These are phyloP conservation scores for Lasiommata megera DNA, from an alignment of 2,888 invertebrate species.

Conservation along the genomic window DNA sequence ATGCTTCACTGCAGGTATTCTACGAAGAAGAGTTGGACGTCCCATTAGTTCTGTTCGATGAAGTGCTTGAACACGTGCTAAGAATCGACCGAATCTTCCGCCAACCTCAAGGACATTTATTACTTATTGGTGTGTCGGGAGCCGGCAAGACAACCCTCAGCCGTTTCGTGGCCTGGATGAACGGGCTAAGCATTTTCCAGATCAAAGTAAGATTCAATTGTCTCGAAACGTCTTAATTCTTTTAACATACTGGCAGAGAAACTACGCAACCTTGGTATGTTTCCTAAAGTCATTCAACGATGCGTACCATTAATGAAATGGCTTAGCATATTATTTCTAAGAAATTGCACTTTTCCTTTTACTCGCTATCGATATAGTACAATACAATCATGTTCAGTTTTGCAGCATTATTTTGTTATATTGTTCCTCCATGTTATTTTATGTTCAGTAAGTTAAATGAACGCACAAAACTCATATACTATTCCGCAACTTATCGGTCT, in stretches of 20 bases:
- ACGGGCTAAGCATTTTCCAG: conserved; percentile 99
- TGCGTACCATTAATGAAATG: too few species aligned
- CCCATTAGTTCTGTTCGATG: conserved; percentile 98
- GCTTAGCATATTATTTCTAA: too few species aligned
- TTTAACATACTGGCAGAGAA: background rate
- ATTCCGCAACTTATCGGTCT: too few species aligned
- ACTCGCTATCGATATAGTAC: too few species aligned
- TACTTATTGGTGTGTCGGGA: conserved; percentile 99
- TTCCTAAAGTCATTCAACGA: too few species aligned
- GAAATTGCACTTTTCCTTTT: too few species aligned
- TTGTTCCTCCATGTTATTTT: too few species aligned
- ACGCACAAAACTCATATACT: too few species aligned
- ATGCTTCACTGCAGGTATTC: conserved; percentile 93
- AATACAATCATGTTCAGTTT: too few species aligned
- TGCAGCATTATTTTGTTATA: too few species aligned
- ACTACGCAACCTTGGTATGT: too few species aligned
- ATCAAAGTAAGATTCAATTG: conserved; percentile 86
- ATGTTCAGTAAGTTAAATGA: too few species aligned
- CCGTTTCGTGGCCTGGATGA: conserved; percentile 99
- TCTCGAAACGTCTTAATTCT: background rate
- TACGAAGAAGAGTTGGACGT: conserved; percentile 99
- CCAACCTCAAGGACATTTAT: conserved; percentile 98
- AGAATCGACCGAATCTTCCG: conserved; percentile 99
- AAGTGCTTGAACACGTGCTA: conserved; percentile 99
- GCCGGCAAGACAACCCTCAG: conserved; percentile 99